These are phyloP conservation scores for Eurytoma californica DNA, from an alignment of 2,888 invertebrate genomes.

Conservation along the genomic window DNA sequence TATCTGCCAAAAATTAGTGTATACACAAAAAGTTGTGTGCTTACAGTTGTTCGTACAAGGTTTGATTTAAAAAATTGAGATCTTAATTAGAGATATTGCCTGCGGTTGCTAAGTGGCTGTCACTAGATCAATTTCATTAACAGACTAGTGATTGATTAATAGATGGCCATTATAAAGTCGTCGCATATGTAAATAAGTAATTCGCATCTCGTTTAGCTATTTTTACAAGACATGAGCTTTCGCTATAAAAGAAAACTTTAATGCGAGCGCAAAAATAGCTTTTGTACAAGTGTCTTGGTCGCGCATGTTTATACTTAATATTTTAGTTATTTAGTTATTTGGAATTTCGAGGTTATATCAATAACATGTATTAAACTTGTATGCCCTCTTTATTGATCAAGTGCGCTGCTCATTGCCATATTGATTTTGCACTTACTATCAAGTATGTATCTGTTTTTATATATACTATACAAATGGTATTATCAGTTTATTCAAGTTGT, in stretches of 20 bases:
- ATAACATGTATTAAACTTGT: slow-evolving; percentile 50
- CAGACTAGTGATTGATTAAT: too few species aligned
- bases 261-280: background rate
- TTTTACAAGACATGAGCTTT: background rate
- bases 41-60: too few species aligned
- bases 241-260: background rate
- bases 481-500: slow-evolving; percentile 28
- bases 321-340: slow-evolving; percentile 31
- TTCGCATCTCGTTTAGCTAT: background rate
- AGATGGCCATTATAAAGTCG: background rate
- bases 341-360: slow-evolving; percentile 52
- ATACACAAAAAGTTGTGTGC: too few species aligned
- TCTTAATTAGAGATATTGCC: too few species aligned
- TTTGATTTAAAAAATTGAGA: too few species aligned
- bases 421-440: slow-evolving; percentile 48
- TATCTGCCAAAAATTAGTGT: too few species aligned
- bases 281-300: background rate
- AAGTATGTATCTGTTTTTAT: slow-evolving; percentile 38
- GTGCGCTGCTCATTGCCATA: slow-evolving; percentile 51
- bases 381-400: slow-evolving; percentile 53
- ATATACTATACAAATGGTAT: slow-evolving; percentile 11
- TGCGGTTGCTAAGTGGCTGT: too few species aligned
- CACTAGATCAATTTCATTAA: too few species aligned
- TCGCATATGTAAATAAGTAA: background rate
- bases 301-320: background rate